Evolutionary conservation across 1,140 invertebrate species (phyloP).

Genomic region (Cheumatopsyche charites): DNA sequence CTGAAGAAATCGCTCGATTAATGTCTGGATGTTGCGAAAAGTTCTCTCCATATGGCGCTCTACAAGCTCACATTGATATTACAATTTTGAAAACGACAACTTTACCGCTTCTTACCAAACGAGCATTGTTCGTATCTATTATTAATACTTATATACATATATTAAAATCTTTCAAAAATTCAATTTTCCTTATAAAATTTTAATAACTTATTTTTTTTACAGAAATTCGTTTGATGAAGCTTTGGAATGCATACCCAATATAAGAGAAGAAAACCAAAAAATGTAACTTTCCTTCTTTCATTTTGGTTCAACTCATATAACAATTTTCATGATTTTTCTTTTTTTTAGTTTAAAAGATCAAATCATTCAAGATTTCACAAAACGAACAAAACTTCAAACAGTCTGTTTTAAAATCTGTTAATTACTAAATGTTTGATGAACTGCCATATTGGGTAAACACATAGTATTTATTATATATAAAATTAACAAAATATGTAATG

Average conservation of each 20-base stretch:
- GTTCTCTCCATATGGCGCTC: slow-evolving; percentile 70
- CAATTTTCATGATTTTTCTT: slow-evolving; percentile 22
- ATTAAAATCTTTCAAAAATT: slow-evolving; percentile 6
- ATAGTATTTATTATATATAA: no score
- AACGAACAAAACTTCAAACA: slow-evolving; percentile 47
- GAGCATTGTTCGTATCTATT: slow-evolving; percentile 60
- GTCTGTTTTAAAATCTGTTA: slow-evolving; percentile 48
- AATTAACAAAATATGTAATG: no score
- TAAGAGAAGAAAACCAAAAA: slow-evolving; percentile 58
- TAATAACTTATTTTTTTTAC: slow-evolving; percentile 29
- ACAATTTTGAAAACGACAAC: slow-evolving; percentile 64
- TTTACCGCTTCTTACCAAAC: slow-evolving; percentile 60
- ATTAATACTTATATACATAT: slow-evolving; percentile 14
- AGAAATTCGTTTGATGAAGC: slow-evolving; percentile 68
- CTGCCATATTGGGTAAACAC: no score
- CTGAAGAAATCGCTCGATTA: slow-evolving; percentile 87
- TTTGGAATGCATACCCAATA: slow-evolving; percentile 64
- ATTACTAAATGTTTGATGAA: neutral
- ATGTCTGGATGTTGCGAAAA: slow-evolving; percentile 69
- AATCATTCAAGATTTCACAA: slow-evolving; percentile 47
- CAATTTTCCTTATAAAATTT: slow-evolving; percentile 25
- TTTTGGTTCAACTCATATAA: no score
- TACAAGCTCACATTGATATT: slow-evolving; percentile 73
- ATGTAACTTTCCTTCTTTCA: no score
- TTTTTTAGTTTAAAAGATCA: slow-evolving; percentile 45